Base-by-base conservation (phyloP, 1,140 invertebrate species). In the Maconellicoccus hirsutus region DNA sequence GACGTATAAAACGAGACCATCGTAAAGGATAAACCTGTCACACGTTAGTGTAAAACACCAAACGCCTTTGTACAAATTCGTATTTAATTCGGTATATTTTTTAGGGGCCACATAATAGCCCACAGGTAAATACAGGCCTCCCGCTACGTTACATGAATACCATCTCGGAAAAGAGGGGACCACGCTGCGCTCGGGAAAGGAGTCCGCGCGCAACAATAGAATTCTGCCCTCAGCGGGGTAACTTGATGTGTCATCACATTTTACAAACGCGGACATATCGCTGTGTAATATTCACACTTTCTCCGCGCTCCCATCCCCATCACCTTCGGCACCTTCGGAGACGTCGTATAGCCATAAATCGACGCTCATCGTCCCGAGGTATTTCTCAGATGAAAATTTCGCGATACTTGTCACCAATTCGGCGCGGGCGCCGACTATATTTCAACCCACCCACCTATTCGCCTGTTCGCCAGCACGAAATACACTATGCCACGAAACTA, bases 201-300 rank as follows among this genome's bases (percentile, higher is more conserved):
- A 66, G 61, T 25, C 19, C 25, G 22, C 22, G 25, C 61, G 19
- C 19, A 23, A 66, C 61, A 66, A 66, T 25, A 66, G 61, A 66
- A 66, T 66, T 66, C 25, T 66, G 25, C 61, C 61, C 25, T 66
- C 25, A 66, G 61, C 42, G 61, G 61, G 61, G 22, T 66, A 23
- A 66, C 61, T 66, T 66, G 61, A 66, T 25, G 25, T 66, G 61
- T 66, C 61, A 66, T 66, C 61, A 66, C 61, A 66, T 66, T 66
- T 66, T 66, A 66, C 61, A 66, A 66, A 66, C 19, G 10, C 61
- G 25, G 61, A 26, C 61, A 66, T 25, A 66, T 25, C 19, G 25
- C 61, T 66, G 25, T 66, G 61, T 26, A 66, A 66, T 66, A 66
- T 66, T 66, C 61, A 26, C 61, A 66, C 61, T 66, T 66, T 16